Base-by-base conservation (phyloP, 1,140 invertebrate genomes). In the Acyrthosiphon pisum region DNA sequence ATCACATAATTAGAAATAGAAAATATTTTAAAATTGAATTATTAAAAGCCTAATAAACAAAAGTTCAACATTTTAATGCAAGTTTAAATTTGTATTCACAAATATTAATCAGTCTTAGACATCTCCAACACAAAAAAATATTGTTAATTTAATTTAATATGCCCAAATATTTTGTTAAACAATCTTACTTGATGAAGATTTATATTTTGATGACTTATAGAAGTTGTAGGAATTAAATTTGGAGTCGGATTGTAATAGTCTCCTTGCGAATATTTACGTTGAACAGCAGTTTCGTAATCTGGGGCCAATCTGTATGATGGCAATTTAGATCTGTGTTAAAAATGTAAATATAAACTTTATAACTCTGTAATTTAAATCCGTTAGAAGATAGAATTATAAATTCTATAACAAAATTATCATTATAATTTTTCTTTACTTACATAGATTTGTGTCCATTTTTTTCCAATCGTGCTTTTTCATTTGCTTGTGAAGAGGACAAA, bases 271-370 rank as follows among this genome's bases (percentile, higher is more conserved):
- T 96, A 96, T 94, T 96, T 96, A 94, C 98, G 97, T 95, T 98
- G 97, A 86, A 99, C 96, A 14, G 98, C 98, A 0, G 98, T 98
- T 94, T 99, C 98, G 95, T 99, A 99, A 95, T 99, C 98, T 0
- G 98, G 98, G 6, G 98, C 98, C 44, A 97, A 98, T 60, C 98
- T 96, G 95, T 99, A 99, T 0, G 97, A 97, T 1, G 98, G 98
- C 35, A 99, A 95, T 93, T 98, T 96, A 18, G 97, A 97, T 94
- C 96, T 96, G 76, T n/a, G 30, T 88, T 1, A 93, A 76, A 87
- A 41, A 83, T 48, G 9, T 91, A 11, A 18, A 44, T 6, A 91
- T 76, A 44, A 68, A 76, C 60, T 18, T 76, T 76, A n/a, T 76
- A 18, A n/a, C 4, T 68, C 60, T 76, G n/a, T 18, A 99, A 95